Evolutionary conservation across 2,113 vertebrate genomes (phyloP).

Genomic region (Balaeniceps rex): DNA sequence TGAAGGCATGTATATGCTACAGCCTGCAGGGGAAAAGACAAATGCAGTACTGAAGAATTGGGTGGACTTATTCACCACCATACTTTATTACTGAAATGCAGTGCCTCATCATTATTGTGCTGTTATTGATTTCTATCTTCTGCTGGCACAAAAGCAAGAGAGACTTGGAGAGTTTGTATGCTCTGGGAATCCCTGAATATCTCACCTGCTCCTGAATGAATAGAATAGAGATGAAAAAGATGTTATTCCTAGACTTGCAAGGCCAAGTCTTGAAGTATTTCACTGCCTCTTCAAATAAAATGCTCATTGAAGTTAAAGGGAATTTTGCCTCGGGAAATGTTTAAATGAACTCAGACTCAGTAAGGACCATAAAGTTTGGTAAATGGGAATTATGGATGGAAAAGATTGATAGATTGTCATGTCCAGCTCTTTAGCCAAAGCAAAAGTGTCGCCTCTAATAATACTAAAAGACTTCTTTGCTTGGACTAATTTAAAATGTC

Average conservation of each 20-base stretch:
- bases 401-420: background rate
- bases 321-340: conserved; percentile 20
- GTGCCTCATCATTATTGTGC: conserved; percentile 37
- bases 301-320: background rate
- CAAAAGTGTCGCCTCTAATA: background rate
- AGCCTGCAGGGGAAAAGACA: background rate
- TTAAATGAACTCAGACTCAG: background rate
- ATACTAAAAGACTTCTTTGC: background rate
- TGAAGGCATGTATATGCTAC: background rate
- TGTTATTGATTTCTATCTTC: conserved; percentile 38
- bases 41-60: background rate
- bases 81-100: background rate
- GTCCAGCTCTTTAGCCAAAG: background rate
- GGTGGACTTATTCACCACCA: background rate
- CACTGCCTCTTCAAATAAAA: conserved; percentile 5
- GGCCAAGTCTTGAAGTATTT: background rate
- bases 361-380: background rate
- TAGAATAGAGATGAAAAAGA: conserved; percentile 11
- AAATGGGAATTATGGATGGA: background rate
- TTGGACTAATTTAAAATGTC: conserved; percentile 2
- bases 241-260: background rate
- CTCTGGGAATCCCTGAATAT: background rate
- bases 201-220: background rate
- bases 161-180: background rate
- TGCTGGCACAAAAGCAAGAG: background rate